Base-by-base conservation (phyloP, 1,140 invertebrate species). In the Ostrea denselamellosa region DNA sequence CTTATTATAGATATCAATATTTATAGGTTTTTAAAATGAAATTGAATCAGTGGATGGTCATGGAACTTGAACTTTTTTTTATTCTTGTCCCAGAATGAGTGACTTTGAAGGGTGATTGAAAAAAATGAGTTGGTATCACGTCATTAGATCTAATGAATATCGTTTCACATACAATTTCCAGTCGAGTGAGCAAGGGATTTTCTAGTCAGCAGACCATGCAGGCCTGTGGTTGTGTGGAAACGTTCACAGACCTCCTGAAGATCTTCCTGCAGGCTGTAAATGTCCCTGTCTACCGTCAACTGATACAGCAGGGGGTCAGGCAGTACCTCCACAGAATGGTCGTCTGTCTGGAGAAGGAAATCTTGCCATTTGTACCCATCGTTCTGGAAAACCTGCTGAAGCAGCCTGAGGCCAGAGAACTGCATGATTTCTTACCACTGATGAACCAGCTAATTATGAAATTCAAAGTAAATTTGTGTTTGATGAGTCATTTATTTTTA, bases 321-420 rank as follows among this genome's bases (percentile, higher is more conserved):
- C 96, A 96, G 92, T 96, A 95, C 90, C 92, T 96, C 83, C 96
- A 96, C 91, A 94, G 96, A 28, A 95, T 96, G 95, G 95, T 96
- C 9, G 96, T 96, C 25, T 96, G 96, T 92, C 90, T 96, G 81
- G 96, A 96, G 89, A 94, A 94, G 52, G 96, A 96, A 90, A 93
- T 96, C 17, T 89, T 96, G n/a, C 96, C 96, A 0, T 95, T 95
- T 88, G 93, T 96, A 62, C 96, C 96, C 8, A 52, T 93, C 4
- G 95, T 95, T 7, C 95, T 96, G 34, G 94, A 96, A 89, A 93
- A 93, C 84, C 93, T 96, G 52, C 92, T 96, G 9, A 95, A 95
- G 87, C 92, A 95, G 62, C 94, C 95, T 17, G 95, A 96, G 90
- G 93, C 95, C 8, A 93, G 93, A 53, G 95, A 95, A 86, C 93